Conservation (phyloP, 2,797 vertebrate species). For the Pseudochaenichthys georgianus region DNA sequence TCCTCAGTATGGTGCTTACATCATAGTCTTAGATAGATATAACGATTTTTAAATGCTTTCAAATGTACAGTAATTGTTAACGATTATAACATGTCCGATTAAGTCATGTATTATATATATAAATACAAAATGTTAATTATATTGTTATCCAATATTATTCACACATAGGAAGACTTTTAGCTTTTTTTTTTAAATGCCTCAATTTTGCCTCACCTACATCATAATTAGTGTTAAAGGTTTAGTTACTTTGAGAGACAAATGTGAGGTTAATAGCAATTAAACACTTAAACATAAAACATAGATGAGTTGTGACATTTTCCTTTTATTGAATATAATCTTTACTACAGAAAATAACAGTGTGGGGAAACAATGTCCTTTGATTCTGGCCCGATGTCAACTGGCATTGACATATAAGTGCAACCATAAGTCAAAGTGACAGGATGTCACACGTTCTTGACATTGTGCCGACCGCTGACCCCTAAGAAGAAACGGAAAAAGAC, state of each 20-base stretch:
- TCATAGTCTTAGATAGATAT: too few species aligned
- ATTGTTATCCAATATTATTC: neutral
- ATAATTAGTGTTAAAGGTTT: neutral
- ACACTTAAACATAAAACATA: neutral
- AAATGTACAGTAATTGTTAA: too few species aligned
- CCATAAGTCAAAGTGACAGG: constrained; percentile 61
- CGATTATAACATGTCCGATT: neutral
- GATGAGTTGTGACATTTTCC: neutral
- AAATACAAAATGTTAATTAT: neutral
- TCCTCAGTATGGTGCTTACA: too few species aligned
- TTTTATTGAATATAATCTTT: neutral
- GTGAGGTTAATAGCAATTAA: neutral
- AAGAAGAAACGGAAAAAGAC: constrained; percentile 28
- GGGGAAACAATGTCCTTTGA: constrained; percentile 21
- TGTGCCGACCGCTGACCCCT: constrained; percentile 59
- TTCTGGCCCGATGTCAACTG: constrained; percentile 28
- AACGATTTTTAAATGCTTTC: too few species aligned
- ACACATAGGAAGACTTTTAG: neutral
- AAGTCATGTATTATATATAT: neutral
- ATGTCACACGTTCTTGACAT: constrained; percentile 56
- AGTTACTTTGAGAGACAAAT: neutral
- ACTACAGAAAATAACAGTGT: constrained; percentile 3
- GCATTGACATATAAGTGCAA: constrained; percentile 36
- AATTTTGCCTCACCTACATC: neutral
- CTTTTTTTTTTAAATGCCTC: neutral